Conservation (phyloP, 1,140 invertebrate genomes). For the Lasioglossum albipes region DNA sequence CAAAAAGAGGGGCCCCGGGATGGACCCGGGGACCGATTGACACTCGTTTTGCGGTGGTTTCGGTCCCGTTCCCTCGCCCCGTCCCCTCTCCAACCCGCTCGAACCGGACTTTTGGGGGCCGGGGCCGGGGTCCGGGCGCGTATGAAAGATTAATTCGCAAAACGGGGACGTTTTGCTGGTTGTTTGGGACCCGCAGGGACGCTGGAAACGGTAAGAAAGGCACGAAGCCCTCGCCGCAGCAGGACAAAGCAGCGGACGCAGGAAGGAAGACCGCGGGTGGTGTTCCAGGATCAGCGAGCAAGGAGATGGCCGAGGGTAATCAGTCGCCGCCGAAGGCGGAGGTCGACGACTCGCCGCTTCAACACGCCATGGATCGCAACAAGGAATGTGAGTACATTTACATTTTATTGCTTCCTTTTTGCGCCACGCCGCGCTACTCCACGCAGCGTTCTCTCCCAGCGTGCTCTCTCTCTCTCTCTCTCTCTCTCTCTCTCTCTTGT, state of each 20-base stretch:
- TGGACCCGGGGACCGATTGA: constrained; percentile 52
- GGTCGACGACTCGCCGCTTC: constrained; percentile 95
- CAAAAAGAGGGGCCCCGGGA: constrained; percentile 55
- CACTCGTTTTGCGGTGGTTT: constrained; percentile 49
- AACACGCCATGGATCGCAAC: constrained; percentile 96
- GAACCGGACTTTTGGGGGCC: background rate
- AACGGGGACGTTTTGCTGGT: constrained; percentile 59
- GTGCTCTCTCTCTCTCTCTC: too few relatives aligned
- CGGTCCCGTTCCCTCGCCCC: background rate
- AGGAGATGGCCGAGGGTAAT: constrained; percentile 85
- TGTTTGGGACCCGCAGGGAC: constrained; percentile 59
- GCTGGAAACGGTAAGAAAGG: constrained; percentile 69
- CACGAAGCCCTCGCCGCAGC: constrained; percentile 72
- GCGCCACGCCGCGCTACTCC: background rate
- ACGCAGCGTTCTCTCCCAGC: too few relatives aligned
- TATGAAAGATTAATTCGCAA: constrained; percentile 69
- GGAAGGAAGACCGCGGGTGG: constrained; percentile 72
- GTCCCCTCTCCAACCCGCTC: background rate
- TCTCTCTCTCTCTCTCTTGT: background rate
- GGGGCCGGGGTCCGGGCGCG: background rate
- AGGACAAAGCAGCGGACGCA: constrained; percentile 70
- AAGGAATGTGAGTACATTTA: constrained; percentile 92
- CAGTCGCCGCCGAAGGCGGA: constrained; percentile 92
- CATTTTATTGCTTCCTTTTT: constrained; percentile 45
- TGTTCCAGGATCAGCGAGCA: constrained; percentile 75